phyloP scores from a whole-genome alignment of 1,140 invertebrate genomes.

The Drosophila lacteicornis region DNA sequence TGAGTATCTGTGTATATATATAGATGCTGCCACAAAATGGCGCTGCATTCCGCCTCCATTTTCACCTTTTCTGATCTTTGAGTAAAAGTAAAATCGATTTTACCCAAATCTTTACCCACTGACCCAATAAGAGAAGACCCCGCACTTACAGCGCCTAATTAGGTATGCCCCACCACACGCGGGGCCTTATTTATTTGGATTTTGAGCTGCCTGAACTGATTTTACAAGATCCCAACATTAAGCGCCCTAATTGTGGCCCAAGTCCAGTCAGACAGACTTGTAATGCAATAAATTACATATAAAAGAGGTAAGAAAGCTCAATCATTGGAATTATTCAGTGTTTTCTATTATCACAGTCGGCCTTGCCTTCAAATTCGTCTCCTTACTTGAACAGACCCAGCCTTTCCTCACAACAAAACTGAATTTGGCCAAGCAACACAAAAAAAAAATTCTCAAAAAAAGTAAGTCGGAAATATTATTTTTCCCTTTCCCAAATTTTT shows the following conservation, averaged over 20 bases:
- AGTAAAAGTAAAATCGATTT: slow-evolving; percentile 15
- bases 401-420: no score
- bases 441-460: no score
- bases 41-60: not conserved
- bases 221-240: slow-evolving; percentile 14
- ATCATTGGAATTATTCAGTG: no score
- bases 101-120: not conserved
- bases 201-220: slow-evolving; percentile 1
- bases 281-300: not conserved
- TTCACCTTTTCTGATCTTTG: not conserved
- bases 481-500: no score
- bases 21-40: slow-evolving; percentile 46
- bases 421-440: no score
- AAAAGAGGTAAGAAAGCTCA: not conserved
- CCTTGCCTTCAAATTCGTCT: no score
- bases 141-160: not conserved
- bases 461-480: no score
- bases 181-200: slow-evolving; percentile 29
- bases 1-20: slow-evolving; percentile 2
- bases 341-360: no score
- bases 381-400: no score
- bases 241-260: not conserved
- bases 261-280: not conserved
- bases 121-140: slow-evolving; percentile 15
- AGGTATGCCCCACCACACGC: slow-evolving; percentile 11